A percentile compares a stretch with the other conserved stretches of the same genome.
Conservation (phyloP, 2,113 vertebrate genomes). For the Pica pica region DNA sequence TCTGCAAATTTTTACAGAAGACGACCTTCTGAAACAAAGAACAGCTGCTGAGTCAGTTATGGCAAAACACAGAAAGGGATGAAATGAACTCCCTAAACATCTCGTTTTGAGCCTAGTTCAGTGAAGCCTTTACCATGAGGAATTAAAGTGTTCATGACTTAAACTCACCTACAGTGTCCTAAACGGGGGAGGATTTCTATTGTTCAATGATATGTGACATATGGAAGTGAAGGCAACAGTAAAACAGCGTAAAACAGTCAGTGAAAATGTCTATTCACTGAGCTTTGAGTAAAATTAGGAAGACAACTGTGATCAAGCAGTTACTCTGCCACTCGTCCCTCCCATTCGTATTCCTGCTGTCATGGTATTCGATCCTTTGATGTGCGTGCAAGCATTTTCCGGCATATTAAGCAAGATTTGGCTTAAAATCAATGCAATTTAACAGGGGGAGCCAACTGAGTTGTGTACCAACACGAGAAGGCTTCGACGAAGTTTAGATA, state of each 20-base stretch:
- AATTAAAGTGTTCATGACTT: neutral
- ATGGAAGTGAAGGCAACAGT: neutral
- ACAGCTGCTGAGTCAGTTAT: neutral
- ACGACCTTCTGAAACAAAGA: neutral
- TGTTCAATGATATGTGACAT: neutral
- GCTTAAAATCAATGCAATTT: neutral
- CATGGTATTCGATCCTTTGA: neutral
- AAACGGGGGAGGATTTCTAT: neutral
- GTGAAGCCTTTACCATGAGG: neutral
- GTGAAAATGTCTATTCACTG: neutral
- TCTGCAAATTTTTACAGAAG: neutral
- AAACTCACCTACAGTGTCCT: neutral
- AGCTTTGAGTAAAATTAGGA: neutral
- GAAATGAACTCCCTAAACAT: neutral
- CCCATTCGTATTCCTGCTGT: neutral
- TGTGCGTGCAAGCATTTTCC: neutral
- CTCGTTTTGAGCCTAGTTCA: neutral
- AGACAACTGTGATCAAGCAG: neutral
- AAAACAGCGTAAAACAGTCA: rapidly evolving
- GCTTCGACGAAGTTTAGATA: neutral
- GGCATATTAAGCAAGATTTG: neutral
- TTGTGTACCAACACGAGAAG: neutral
- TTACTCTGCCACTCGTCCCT: neutral
- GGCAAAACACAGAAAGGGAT: neutral
- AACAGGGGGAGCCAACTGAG: neutral